phyloP scores from a whole-genome alignment of 92 coral and sea anemone genomes.

The Scolanthus callimorphus region DNA sequence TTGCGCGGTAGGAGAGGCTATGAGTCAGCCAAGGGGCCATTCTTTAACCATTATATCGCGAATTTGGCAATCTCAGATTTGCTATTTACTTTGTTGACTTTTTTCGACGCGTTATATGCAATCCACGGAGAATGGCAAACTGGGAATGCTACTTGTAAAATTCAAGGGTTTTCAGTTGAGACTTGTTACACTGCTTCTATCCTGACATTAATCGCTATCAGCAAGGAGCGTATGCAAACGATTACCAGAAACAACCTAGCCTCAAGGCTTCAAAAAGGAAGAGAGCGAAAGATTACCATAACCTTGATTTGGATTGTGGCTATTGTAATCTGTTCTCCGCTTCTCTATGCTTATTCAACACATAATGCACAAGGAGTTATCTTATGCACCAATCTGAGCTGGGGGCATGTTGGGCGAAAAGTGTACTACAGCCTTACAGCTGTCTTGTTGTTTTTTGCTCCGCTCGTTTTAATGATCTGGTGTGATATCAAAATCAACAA shows the following conservation, averaged over 20 bases:
- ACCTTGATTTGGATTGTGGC: conserved; percentile 46
- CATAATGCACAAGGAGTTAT: conserved; percentile 1
- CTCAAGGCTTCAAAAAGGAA: conserved; percentile 39
- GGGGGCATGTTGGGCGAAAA: conserved; percentile 52
- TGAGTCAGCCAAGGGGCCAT: conserved; percentile 31
- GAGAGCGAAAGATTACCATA: conserved; percentile 28
- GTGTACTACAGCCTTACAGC: conserved; percentile 63
- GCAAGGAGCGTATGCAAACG: conserved; percentile 58
- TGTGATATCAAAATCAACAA: conserved; percentile 55
- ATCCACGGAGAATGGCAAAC: conserved; percentile 35
- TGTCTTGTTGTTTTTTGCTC: conserved; percentile 45
- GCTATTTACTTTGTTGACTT: conserved; percentile 61
- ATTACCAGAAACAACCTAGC: conserved; percentile 39
- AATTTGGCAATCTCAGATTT: conserved; percentile 65
- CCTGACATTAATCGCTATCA: conserved; percentile 69
- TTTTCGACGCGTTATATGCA: conserved; percentile 49
- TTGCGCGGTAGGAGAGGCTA: conserved; percentile 16
- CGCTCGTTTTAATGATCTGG: conserved; percentile 52
- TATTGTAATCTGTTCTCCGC: conserved; percentile 57
- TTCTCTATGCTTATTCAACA: conserved; percentile 51
- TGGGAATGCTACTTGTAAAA: conserved; percentile 51
- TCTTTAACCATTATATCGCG: conserved; percentile 69
- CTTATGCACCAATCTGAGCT: conserved; percentile 42
- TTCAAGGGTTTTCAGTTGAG: conserved; percentile 72
- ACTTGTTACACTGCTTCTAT: conserved; percentile 72